Evolutionary conservation across 2,888 invertebrate genomes (phyloP).

Genomic region (Xestobium rufovillosum): DNA sequence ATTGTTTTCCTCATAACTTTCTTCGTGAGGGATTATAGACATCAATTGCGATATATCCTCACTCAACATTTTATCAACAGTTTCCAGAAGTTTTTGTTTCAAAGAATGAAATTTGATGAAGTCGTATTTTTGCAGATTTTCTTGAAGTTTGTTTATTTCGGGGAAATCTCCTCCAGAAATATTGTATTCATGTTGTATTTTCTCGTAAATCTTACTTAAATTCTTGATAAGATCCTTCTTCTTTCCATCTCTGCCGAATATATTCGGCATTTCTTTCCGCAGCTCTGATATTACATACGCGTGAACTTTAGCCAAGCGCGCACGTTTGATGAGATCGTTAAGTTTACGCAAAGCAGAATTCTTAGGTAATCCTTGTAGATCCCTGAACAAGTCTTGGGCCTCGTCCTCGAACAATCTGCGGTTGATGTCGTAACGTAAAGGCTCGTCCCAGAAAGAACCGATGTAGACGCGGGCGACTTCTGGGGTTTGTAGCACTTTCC

Average conservation of each 20-base stretch:
- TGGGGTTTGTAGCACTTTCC: constrained; percentile 94
- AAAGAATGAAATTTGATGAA: constrained; percentile 89
- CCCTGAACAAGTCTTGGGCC: constrained; percentile 88
- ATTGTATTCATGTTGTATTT: constrained; percentile 82
- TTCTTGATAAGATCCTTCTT: constrained; percentile 95
- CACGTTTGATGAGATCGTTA: constrained; percentile 96
- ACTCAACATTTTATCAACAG: constrained; percentile 91
- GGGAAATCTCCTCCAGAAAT: constrained; percentile 98
- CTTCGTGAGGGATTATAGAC: constrained; percentile 77
- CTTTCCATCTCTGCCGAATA: constrained; percentile 94
- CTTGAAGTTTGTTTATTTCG: constrained; percentile 91
- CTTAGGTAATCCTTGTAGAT: constrained; percentile 88
- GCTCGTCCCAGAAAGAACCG: constrained; percentile 98
- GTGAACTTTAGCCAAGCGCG: constrained; percentile 94
- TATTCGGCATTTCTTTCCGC: constrained; percentile 89
- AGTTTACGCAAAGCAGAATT: constrained; percentile 95
- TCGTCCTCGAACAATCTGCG: constrained; percentile 89
- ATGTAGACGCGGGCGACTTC: constrained; percentile 99
- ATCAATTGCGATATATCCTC: constrained; percentile 91
- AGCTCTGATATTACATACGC: constrained; percentile 94
- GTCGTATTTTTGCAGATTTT: constrained; percentile 74
- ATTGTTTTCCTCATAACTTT: constrained; percentile 21
- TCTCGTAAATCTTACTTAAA: constrained; percentile 77
- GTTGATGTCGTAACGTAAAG: constrained; percentile 87
- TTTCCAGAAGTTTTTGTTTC: constrained; percentile 82